A percentile compares a stretch with the other conserved stretches of the same genome.
phyloP scores from a whole-genome alignment of 2,797 vertebrate genomes.

The Crenichthys baileyi region DNA sequence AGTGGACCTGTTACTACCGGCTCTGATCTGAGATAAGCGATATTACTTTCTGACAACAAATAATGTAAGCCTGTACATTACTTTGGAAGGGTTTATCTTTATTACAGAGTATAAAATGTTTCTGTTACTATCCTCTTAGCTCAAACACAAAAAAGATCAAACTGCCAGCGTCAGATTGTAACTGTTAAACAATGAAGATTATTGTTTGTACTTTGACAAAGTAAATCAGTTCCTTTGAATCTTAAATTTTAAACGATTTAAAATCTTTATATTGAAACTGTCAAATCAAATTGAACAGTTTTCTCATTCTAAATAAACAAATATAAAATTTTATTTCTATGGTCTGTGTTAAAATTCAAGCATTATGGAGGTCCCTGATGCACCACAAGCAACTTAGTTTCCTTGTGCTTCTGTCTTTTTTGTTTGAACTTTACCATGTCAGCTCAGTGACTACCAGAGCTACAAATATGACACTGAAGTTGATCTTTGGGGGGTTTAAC shows the following conservation, averaged over 20 bases:
- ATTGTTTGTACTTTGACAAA: background rate
- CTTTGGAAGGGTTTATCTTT: too few species aligned
- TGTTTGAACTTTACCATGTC: constrained; percentile 1
- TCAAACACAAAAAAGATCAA: too few species aligned
- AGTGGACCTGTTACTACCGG: too few species aligned
- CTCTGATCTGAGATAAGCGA: too few species aligned
- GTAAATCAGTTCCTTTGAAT: background rate
- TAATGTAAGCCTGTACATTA: too few species aligned
- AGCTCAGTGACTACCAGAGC: background rate
- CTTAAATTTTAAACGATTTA: background rate
- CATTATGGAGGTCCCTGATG: too few species aligned
- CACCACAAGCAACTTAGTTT: too few species aligned
- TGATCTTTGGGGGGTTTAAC: background rate
- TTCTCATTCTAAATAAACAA: background rate
- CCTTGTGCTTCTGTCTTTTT: too few species aligned
- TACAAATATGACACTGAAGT: background rate
- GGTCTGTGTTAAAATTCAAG: background rate
- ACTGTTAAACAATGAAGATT: background rate
- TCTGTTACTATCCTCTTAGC: too few species aligned
- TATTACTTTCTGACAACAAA: too few species aligned
- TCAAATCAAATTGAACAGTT: background rate
- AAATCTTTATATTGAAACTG: background rate
- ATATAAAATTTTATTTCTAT: background rate
- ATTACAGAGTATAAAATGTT: too few species aligned
- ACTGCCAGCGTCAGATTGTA: background rate